Base-by-base conservation (phyloP, 2,797 vertebrate species). In the Sylvia borin region DNA sequence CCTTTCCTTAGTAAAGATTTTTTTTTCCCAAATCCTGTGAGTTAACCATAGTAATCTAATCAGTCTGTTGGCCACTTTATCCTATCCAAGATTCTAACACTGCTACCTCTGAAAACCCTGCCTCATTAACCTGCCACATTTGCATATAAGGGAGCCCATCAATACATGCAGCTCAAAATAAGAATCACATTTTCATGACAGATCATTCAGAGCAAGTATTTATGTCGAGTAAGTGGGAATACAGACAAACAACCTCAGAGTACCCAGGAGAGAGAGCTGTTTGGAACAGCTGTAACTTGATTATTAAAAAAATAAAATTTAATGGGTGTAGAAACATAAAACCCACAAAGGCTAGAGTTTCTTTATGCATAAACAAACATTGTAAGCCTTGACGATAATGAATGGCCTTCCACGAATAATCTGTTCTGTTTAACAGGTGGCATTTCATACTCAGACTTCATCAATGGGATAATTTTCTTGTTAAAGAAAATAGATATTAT, bases 221-320 rank as follows among this genome's bases (percentile, higher is more conserved):
- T 95, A 24, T 86, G 43, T 71, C 62, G 12, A 70, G 27, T 36
- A 78, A 71, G 36, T 42, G 31, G 13, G 48, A 96, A 89, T 64
- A 53, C 53, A 81, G 42, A 29, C 66, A 95, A 92, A 88, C 36
- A 95, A 53, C n/a, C 9, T 91, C 36, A 20, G 76, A 90, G 36
- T 38, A 79, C 36, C 50, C 47, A 61, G 2, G 7, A 82, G 81
- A 53, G 75, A 92, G 66, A 78, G 53, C 31, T 71, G 50, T 77
- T 94, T 89, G 75, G 72, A 96, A 90, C 80, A 93, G 85, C 84
- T 96, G 91, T 95, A 94, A 90, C 60, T 86, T 88, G 76, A 92
- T 93, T 96, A 94, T 86, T 96, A 71, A 94, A 94, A 96, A 96
- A 94, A 93, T 82, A 96, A 96, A 95, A 94, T 76, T 72, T 86